phyloP scores from a whole-genome alignment of 2,797 vertebrate species.

The Passerculus sandwichensis region DNA sequence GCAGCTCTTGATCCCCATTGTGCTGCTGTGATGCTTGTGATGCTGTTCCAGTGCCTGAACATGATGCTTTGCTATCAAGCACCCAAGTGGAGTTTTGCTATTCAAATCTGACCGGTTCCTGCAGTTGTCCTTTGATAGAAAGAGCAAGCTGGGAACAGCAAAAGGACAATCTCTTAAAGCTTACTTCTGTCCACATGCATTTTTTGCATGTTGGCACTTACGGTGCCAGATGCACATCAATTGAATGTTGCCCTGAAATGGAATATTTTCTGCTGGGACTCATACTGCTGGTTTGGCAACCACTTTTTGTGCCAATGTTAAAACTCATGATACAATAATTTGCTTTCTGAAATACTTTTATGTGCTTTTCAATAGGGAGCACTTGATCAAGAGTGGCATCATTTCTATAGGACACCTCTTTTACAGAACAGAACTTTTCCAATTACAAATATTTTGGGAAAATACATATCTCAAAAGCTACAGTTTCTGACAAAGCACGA shows the following conservation, averaged over 20 bases:
- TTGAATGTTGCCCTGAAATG: neutral
- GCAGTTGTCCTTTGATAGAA: neutral
- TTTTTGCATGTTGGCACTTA: neutral
- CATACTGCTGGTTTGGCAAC: neutral
- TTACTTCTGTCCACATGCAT: neutral
- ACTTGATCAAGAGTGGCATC: neutral
- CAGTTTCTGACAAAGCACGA: neutral
- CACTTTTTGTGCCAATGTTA: neutral
- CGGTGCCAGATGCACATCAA: neutral
- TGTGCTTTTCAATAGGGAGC: neutral
- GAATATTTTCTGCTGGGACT: neutral
- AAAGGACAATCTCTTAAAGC: neutral
- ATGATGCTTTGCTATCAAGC: neutral
- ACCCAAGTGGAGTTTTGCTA: neutral
- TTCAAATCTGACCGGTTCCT: neutral
- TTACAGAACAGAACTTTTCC: neutral
- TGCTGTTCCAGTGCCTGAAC: neutral
- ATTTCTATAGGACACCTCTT: neutral
- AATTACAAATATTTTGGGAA: neutral
- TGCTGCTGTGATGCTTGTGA: neutral
- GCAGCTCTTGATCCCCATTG: neutral
- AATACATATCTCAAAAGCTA: neutral
- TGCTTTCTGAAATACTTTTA: neutral
- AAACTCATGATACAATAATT: neutral
- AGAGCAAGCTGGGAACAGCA: neutral